These are phyloP conservation scores for Meloidogyne chitwoodi DNA, from an alignment of 1,140 invertebrate species.

Conservation along the genomic window DNA sequence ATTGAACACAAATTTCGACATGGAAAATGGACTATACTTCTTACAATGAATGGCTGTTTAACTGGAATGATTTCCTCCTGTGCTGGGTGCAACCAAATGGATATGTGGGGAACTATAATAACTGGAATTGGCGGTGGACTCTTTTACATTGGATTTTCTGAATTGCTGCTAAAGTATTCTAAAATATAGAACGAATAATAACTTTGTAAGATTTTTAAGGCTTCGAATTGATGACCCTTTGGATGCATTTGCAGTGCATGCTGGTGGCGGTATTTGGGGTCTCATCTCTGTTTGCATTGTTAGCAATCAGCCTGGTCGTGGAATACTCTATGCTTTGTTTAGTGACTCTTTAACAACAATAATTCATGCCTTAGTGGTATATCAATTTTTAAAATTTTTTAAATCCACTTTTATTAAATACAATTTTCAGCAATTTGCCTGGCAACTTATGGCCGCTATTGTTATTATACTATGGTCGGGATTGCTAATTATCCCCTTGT, in stretches of 20 bases:
- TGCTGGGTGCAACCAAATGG: constrained; percentile 62
- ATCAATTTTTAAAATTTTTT: neutral
- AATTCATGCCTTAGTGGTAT: constrained; percentile 39
- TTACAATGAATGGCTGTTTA: constrained; percentile 65
- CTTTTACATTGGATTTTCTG: constrained; percentile 61
- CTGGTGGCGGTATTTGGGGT: constrained; percentile 66
- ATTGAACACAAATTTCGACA: constrained; percentile 48
- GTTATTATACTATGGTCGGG: constrained; percentile 64
- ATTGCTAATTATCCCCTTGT: constrained; percentile 61
- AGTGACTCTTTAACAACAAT: constrained; percentile 26
- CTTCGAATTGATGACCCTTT: constrained; percentile 65
- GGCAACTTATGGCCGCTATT: constrained; percentile 63
- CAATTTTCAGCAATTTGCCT: constrained; percentile 60
- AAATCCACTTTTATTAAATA: neutral
- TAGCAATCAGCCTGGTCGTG: constrained; percentile 41
- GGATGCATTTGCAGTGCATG: constrained; percentile 66
- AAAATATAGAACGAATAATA: neutral
- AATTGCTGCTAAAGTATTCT: constrained; percentile 53
- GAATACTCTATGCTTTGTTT: constrained; percentile 26
- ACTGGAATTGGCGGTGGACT: constrained; percentile 62
- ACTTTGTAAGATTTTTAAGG: constrained; percentile 42
- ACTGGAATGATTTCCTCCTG: constrained; percentile 63
- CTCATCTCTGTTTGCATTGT: constrained; percentile 56
- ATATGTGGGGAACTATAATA: constrained; percentile 61
- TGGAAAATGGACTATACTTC: constrained; percentile 64